Conservation (phyloP, 2,888 invertebrate genomes). For the Plebejus melissa region DNA sequence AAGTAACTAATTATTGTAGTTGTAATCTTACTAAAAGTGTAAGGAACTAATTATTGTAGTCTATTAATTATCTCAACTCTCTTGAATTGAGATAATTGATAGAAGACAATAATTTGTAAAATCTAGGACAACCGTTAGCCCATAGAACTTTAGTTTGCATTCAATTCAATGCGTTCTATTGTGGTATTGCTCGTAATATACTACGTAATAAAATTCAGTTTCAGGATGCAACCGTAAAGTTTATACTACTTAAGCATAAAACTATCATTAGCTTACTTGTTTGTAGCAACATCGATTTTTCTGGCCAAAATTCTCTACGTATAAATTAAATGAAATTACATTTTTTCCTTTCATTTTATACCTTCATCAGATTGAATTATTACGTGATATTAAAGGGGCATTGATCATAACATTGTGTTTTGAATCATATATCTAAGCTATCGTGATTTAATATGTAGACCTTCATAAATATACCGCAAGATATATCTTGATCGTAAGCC, state of each 20-base stretch:
- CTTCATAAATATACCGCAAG: conserved; percentile 2
- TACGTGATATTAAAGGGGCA: conserved; percentile 2
- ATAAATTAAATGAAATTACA: not conserved
- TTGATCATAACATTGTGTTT: conserved; percentile 12
- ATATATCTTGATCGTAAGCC: conserved; percentile 11
- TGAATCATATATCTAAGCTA: not conserved
- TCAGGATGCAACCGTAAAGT: not conserved
- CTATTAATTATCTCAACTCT: too few relatives aligned
- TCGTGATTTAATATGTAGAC: conserved; percentile 4
- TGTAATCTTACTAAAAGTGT: too few relatives aligned
- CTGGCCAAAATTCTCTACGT: not conserved
- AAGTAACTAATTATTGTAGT: too few relatives aligned
- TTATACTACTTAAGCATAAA: not conserved
- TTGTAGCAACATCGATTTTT: not conserved
- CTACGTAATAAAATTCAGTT: not conserved
- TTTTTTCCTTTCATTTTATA: not conserved
- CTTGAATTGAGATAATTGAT: too few relatives aligned
- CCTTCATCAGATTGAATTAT: not conserved
- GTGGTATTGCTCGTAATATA: not conserved
- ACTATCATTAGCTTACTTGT: not conserved
- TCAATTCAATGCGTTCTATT: not conserved
- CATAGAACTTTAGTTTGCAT: not conserved
- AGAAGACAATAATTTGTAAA: not conserved
- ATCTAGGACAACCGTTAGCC: not conserved
- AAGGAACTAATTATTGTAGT: too few relatives aligned